phyloP scores from a whole-genome alignment of 2,888 invertebrate genomes.

The Temnothorax unifasciatus region DNA sequence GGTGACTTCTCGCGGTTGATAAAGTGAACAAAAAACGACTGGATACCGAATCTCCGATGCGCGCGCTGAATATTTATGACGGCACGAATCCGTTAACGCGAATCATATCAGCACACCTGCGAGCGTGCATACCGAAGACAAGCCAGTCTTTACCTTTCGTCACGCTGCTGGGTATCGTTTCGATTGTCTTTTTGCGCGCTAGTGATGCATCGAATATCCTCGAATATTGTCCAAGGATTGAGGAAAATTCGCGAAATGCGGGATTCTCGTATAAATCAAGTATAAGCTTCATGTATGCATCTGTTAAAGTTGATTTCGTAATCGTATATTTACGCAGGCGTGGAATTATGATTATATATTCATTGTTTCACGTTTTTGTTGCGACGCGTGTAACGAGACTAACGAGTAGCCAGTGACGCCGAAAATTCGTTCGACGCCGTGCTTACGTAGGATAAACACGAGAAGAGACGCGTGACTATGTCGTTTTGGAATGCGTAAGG shows the following conservation, averaged over 20 bases:
- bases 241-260: not conserved
- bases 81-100: constrained; percentile 6
- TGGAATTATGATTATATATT: not conserved
- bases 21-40: constrained; percentile 8
- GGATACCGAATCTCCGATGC: constrained; percentile 44
- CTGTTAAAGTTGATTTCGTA: not conserved
- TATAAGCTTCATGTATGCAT: not conserved
- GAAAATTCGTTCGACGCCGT: not conserved
- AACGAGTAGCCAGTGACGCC: not conserved
- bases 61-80: constrained; percentile 67
- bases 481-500: constrained; percentile 41
- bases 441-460: constrained; percentile 6
- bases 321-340: not conserved
- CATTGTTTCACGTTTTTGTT: not conserved
- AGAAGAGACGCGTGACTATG: constrained; percentile 20
- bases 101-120: constrained; percentile 13
- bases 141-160: constrained; percentile 26
- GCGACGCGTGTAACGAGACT: not conserved
- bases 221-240: not conserved
- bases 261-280: not conserved
- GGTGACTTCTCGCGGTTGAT: constrained; percentile 10
- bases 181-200: constrained; percentile 16
- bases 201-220: not conserved
- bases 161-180: constrained; percentile 6
- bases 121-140: not conserved